Evolutionary conservation across 2,888 invertebrate genomes (phyloP), one percentile per base, ranked within the genome.

Genomic region (Tipula helvola): DNA sequence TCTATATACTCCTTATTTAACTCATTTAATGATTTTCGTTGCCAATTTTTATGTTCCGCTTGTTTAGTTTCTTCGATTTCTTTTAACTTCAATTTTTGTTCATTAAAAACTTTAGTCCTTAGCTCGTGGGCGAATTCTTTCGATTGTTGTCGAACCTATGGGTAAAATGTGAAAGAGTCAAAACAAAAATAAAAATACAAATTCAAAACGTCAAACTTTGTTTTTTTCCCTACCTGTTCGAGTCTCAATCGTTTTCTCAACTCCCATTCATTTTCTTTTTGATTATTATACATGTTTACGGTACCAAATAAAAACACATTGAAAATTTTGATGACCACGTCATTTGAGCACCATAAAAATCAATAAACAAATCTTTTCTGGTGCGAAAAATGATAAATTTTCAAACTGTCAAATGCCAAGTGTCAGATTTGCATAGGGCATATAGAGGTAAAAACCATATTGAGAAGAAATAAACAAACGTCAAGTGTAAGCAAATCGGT

Each of bases 111-210:
- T 88, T 92, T 91, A 87, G 93, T 92, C 7, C 93, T 89, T 87
- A 94, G 89, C 88, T 91, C 90, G 83, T 92, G 92, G 0, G 95
- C 94, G 88, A 94, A 91, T 88, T 93, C 92, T 89, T 93, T 94
- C 0, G 94, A 94, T 89, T 94, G 93, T 88, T 94, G 93, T 36
- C 95, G 92, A 47, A 94, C 94, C 94, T 94, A 87, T n/a, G 88
- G 88, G 87, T 12, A 12, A 39, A 39, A 44, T 1, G 28, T 28
- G 28, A 28, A 28, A 28, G 2, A 28, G 28, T 12, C 5, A 36
- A 85, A 83, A 83, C 42, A 85, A 41, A 85, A 36, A 44, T 16
- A 85, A 36, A 41, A 84, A 36, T n/a, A 5, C 16, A n/a, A 84
- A 84, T 84, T 13, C 13, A 36, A 28, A 13, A n/a, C 3, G 39